phyloP scores from a whole-genome alignment of 2,797 vertebrate genomes.

The Takifugu rubripes region DNA sequence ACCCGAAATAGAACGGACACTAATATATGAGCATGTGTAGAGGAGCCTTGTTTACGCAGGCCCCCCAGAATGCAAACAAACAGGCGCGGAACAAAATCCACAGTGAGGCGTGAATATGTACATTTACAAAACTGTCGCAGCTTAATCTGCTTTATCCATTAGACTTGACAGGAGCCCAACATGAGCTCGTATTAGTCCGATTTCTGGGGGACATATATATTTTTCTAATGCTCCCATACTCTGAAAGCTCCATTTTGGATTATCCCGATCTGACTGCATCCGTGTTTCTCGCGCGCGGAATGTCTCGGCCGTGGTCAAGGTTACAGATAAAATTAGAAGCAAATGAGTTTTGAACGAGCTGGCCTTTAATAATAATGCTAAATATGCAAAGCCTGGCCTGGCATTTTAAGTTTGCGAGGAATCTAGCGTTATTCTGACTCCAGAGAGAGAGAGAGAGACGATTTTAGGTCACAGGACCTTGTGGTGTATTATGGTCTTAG shows the following conservation, averaged over 20 bases:
- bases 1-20: constrained; percentile 61
- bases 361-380: constrained; percentile 73
- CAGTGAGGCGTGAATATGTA: constrained; percentile 41
- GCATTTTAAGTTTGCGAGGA: constrained; percentile 71
- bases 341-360: constrained; percentile 73
- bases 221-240: constrained; percentile 52
- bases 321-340: constrained; percentile 73
- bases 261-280: constrained; percentile 66
- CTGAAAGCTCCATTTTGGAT: constrained; percentile 66
- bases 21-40: constrained; percentile 63
- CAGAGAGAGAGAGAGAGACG: constrained; percentile 34
- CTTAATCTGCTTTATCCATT: constrained; percentile 29
- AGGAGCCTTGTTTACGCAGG: constrained; percentile 60
- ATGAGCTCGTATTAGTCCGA: constrained; percentile 43
- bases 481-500: constrained; percentile 70
- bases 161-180: constrained; percentile 27
- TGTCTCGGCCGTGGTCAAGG: constrained; percentile 68
- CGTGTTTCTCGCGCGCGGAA: constrained; percentile 60
- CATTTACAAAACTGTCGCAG: constrained; percentile 36
- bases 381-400: constrained; percentile 72
- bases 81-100: constrained; percentile 44
- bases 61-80: constrained; percentile 44
- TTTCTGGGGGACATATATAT: constrained; percentile 32
- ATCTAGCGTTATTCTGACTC: constrained; percentile 67
- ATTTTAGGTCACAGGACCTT: constrained; percentile 71